A percentile compares a stretch with the other conserved stretches of the same genome.
phyloP scores from a whole-genome alignment of 2,113 vertebrate species.

The Larimichthys polyactis region DNA sequence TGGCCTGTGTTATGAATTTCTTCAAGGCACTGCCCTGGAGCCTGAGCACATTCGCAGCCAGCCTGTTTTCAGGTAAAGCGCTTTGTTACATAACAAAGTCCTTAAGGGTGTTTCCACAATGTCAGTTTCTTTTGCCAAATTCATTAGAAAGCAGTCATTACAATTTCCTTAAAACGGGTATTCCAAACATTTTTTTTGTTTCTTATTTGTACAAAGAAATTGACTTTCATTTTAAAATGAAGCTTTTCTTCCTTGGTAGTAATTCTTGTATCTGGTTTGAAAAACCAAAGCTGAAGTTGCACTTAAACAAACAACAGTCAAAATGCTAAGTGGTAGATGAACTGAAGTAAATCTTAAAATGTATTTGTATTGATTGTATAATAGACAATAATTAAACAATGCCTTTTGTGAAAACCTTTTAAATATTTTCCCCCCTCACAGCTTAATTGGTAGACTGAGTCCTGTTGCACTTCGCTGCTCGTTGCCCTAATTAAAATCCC shows the following conservation, averaged over 20 bases:
- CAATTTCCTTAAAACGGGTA: too few relatives aligned
- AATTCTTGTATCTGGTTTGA: not conserved
- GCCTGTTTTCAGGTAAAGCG: constrained; percentile 88
- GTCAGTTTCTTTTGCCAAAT: not conserved
- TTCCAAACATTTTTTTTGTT: too few relatives aligned
- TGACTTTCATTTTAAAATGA: too few relatives aligned
- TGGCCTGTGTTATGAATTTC: constrained; percentile 97
- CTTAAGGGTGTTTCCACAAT: not conserved
- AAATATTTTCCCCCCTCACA: too few relatives aligned
- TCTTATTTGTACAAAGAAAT: too few relatives aligned
- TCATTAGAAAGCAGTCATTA: too few relatives aligned
- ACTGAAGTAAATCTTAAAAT: not conserved
- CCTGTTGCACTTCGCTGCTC: not conserved
- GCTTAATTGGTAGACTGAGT: not conserved
- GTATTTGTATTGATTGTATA: not conserved
- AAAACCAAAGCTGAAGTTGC: not conserved
- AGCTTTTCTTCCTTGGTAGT: not conserved
- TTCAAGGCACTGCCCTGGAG: constrained; percentile 93
- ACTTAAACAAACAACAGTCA: not conserved
- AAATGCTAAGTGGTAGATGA: not conserved
- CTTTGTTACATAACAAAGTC: not conserved
- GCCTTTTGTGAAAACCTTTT: too few relatives aligned
- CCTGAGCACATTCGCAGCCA: constrained; percentile 93
- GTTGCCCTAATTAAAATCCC: not conserved
- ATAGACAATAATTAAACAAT: too few relatives aligned